These are phyloP conservation scores for Myopa tessellatipennis DNA, from an alignment of 2,888 invertebrate species.

Conservation along the genomic window DNA sequence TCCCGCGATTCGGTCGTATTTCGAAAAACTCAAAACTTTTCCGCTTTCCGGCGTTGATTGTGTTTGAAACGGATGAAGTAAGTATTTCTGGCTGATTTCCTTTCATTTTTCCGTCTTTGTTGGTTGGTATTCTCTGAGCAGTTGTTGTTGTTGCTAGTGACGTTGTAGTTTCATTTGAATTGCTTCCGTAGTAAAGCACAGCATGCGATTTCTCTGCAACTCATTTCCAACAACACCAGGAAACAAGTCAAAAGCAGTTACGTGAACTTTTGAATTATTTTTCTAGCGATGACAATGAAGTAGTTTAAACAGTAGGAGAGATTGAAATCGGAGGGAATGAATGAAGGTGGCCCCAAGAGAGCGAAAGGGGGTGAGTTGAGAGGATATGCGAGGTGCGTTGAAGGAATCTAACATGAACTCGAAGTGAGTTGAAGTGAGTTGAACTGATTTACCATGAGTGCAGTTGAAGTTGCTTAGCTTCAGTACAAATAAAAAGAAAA, in stretches of 20 bases:
- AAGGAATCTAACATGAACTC: no score
- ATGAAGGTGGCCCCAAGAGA: no score
- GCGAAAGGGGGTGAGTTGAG: no score
- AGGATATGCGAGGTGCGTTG: no score
- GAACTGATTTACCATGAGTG: background rate
- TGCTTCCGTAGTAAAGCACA: background rate
- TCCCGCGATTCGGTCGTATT: background rate
- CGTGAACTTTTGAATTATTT: no score
- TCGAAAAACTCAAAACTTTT: slow-evolving; percentile 3
- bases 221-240: no score
- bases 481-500: background rate
- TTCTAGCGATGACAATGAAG: no score
- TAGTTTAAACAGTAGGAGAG: no score
- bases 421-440: background rate
- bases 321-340: no score
- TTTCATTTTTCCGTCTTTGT: background rate
- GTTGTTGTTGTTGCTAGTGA: background rate
- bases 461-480: background rate
- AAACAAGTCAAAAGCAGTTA: slow-evolving; percentile 2
- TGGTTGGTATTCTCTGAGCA: background rate
- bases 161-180: slow-evolving; percentile 19
- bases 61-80: background rate
- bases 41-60: background rate
- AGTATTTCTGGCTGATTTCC: background rate
- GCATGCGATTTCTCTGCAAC: background rate